A percentile compares a stretch with the other conserved stretches of the same genome.
Evolutionary conservation across 2,797 vertebrate genomes (phyloP).

Genomic region (Synaphobranchus kaupii): DNA sequence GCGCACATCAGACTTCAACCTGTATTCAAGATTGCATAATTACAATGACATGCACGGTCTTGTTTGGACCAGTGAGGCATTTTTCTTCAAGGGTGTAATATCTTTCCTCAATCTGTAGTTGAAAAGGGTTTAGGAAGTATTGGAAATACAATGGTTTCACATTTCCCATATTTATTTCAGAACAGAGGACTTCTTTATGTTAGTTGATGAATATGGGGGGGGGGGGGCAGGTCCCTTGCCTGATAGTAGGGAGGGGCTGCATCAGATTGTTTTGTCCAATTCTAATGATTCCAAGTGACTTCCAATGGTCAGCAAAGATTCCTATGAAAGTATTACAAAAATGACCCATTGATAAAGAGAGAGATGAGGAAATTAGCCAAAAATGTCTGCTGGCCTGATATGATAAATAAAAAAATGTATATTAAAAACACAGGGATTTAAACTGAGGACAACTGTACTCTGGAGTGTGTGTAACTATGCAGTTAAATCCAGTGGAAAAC

Average conservation of each 20-base stretch:
- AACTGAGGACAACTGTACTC: background rate
- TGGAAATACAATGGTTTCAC: background rate
- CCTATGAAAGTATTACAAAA: no score
- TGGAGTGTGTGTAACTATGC: background rate
- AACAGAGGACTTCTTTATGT: background rate
- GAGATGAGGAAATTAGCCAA: no score
- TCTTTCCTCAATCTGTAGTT: background rate
- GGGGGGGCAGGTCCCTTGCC: no score
- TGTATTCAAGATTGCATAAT: background rate
- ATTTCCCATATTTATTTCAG: background rate
- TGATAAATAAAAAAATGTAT: no score
- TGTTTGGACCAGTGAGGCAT: background rate
- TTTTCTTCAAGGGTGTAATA: background rate
- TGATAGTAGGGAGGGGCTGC: no score
- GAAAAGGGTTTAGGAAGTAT: background rate
- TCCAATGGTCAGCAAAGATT: no score
- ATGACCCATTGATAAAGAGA: no score
- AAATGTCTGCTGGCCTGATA: no score
- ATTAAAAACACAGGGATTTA: background rate
- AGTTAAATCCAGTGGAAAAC: slow-evolving; percentile 17
- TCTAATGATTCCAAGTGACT: no score
- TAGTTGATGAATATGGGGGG: background rate
- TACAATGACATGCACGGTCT: background rate
- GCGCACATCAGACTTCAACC: background rate
- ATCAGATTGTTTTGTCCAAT: no score